Base-by-base conservation (phyloP, 2,797 vertebrate genomes). In the Danionella dracula region DNA sequence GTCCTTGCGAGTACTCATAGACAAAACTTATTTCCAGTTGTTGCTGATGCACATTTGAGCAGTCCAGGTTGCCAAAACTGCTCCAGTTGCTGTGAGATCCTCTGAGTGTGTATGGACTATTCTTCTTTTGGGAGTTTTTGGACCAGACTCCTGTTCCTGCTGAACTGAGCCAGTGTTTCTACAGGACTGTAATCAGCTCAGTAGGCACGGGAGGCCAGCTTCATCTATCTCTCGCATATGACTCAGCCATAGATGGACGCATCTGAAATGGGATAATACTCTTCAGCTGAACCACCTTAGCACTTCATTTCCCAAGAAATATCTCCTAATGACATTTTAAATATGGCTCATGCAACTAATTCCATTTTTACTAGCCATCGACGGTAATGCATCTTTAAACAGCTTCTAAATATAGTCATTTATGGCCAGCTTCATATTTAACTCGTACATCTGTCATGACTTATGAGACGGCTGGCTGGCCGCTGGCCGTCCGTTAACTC, bases 181-280 rank as follows among this genome's bases (percentile, higher is more conserved):
- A 82, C 89, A 95, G 84, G 92, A 99, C 96, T 98, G 96, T 94
- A 92, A 95, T 99, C 96, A 99, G 96, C 92, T 98, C 96, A 99
- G 96, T 98, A 98, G 96, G 96, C 95, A 99, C 96, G 84, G 94
- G 93, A 98, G 92, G 91, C 84, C 79, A 76, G 77, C 79, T 77
- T 87, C 76, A 73, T 58, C 34, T 38, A 49, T 53, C 42, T 68
- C 40, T 68, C 27, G 8, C 37, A 51, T 32, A 40, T 17, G 19
- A 54, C 54, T 62, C 9, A 29, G 29, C 38, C 37, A 17, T 50
- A 34, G 5, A 49, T 42, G 45, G 58, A 54, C 34, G 44, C 23
- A 10, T 67, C 70, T 31, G 57, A 62, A 15, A 16, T 37, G 51
- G 44, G 13, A 56, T 76, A 59, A 71, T 61, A 41, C 6, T n/a